Base-by-base conservation (phyloP, 2,113 vertebrate species). In the Cynopterus brachyotis region DNA sequence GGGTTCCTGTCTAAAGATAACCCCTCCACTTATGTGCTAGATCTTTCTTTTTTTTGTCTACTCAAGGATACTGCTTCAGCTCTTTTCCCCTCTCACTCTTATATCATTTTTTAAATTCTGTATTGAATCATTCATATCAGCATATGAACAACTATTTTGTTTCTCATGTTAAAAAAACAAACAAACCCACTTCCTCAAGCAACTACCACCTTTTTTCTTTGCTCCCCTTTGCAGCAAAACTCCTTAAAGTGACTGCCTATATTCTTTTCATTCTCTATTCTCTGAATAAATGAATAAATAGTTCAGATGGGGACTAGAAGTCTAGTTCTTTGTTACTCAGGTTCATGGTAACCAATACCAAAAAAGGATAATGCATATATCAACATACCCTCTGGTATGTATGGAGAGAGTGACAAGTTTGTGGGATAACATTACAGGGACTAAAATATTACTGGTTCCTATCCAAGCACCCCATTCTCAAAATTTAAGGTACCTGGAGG, bases 141-240 rank as follows among this genome's bases (percentile, higher is more conserved):
- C 47, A 62, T n/a, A 96, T 26, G 83, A 93, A 91, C 30, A 96
- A 45, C 28, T 84, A 9, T 35, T 89, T 72, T 80, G 75, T 50
- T 37, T 79, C 32, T 32, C 66, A 81, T 32, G 13, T 35, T 86
- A 59, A 83, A 90, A 84, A 90, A 84, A 92, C 9, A 79, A 82
- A 30, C 50, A 62, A 90, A 20, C 9, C 17, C 4, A 57, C 28
- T 79, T 87, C 10, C 40, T 95, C 55, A 85, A 50, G 8, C 66
- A 83, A 83, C 53, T 35, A 64, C 8, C 40, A 78, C 17, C 40
- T 81, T 75, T 91, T 67, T 62, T 26, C 47, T 94, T 92, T 81
- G 37, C 9, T 92, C 72, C 9, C 59, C 19, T 93, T 83, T 94
- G 37, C 19, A 91, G 26, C 16, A 94, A 95, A 93, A 89, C 7